Evolutionary conservation across 1,140 invertebrate genomes (phyloP), one percentile per base, ranked within the genome.

Genomic region (Paraescarpia echinospica): DNA sequence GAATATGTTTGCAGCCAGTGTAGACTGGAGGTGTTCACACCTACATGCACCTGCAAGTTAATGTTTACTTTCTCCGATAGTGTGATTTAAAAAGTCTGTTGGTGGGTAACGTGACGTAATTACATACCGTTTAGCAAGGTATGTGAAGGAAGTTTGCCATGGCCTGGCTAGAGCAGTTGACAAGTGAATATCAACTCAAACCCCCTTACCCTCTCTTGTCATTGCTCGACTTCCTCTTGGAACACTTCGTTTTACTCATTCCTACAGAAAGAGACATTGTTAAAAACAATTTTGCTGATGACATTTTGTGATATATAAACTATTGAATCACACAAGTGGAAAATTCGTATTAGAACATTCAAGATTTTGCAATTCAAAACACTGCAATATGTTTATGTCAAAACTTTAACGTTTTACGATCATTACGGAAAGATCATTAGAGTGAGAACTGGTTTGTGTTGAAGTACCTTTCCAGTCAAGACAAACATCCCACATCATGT

Each of bases 381-480:
- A 41, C 41, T 41, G 4, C 4, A 41, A 41, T 41, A 41, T 41
- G 12, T 41, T 41, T 12, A 41, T 41, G 41, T 41, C 4, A 41
- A 4, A 12, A n/a, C n/a, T n/a, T n/a, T n/a, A n/a, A n/a, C n/a
- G n/a, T n/a, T n/a, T n/a, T n/a, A n/a, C n/a, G n/a, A n/a, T n/a
- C 12, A 6, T 41, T 41, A 41, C 41, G 12, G 41, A 41, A 41
- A 41, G 41, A 41, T 6, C 4, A 41, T 41, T 41, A 41, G 41
- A 41, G 12, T 41, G 12, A 4, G 12, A 41, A 41, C 41, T 6
- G 12, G 41, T 41, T 41, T 41, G 41, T 41, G 41, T 41, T 41
- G 4, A 41, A 12, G 91, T 92, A 96, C 96, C 99, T 97, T 99
- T 99, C 95, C 98, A 99, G 95, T 99, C 98, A 41, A 99, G 96